Evolutionary conservation across 2,888 invertebrate species (phyloP).

Genomic region (Spisula subtruncata): DNA sequence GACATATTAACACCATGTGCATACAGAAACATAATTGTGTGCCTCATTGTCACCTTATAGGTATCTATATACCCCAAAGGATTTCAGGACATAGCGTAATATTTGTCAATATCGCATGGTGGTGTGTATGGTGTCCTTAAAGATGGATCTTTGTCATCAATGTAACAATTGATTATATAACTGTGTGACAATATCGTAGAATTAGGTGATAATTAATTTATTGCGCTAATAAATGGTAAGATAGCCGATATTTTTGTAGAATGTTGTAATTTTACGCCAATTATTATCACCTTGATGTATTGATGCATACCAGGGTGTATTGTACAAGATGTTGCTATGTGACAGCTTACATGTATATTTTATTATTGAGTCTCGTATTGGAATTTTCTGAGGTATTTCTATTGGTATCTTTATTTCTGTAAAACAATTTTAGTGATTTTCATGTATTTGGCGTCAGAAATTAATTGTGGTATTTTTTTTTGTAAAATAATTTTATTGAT

Average conservation of each 20-base stretch:
- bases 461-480: too few relatives aligned
- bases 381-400: too few relatives aligned
- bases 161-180: neutral
- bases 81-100: slow-evolving; percentile 20
- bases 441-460: too few relatives aligned
- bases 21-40: neutral
- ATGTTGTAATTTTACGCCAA: neutral
- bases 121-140: slow-evolving; percentile 26
- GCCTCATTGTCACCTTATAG: slow-evolving; percentile 20
- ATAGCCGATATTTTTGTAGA: neutral
- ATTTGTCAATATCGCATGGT: neutral
- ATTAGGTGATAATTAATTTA: slow-evolving; percentile 37
- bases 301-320: neutral
- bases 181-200: neutral
- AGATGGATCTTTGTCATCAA: neutral
- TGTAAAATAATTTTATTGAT: too few relatives aligned
- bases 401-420: too few relatives aligned
- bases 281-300: neutral
- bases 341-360: too few relatives aligned
- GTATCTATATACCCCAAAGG: neutral
- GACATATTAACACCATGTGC: neutral
- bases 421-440: too few relatives aligned
- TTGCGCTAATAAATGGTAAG: slow-evolving; percentile 10
- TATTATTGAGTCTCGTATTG: too few relatives aligned
- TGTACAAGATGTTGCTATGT: neutral